Base-by-base conservation (phyloP, 2,113 vertebrate genomes). In the Clarias batrachus region DNA sequence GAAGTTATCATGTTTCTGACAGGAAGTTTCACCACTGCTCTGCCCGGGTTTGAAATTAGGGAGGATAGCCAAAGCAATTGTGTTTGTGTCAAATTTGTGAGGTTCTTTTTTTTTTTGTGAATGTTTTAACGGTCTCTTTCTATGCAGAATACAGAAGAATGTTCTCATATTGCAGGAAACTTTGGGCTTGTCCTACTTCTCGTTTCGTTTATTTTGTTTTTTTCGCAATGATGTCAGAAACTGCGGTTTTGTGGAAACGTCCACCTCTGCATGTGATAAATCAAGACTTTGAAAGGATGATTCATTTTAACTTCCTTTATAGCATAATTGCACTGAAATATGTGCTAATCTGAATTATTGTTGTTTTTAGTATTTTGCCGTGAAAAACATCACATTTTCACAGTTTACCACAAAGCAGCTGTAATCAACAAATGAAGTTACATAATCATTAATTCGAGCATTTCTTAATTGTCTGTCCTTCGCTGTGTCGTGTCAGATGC, bases 341-440 rank as follows among this genome's bases (percentile, higher is more conserved):
- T 37, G 37, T 76, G 54, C 56, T 73, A 25, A 33, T 54, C 23
- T 73, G 23, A 52, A 0, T 74, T 27, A 57, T 19, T n/a, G 2
- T 65, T 77, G 19, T 27, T 60, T 4, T 33, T 33, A 80, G 33
- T 60, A 60, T 80, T 1, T 48, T 8, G 48, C 0, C 0, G 48
- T 48, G 7, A 48, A 48, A 48, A 48, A 48, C 41, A 48, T 25
- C 27, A 52, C 80, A 74, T 83, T 85, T 83, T 30, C 59, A 62
- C 48, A 73, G 23, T 65, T 65, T 27, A 33, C 56, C 25, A 11
- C 33, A 41, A 27, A 12, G 10, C 86, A 65, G 48, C 77, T 86
- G 74, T 89, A 87, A 92, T 88, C 86, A 92, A 80, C 60, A 89
- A 89, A 91, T 86, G 86, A 90, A 60, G 85, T 83, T 85, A 85